These are phyloP conservation scores for Eristalis arbustorum DNA, from an alignment of 2,888 invertebrate genomes.

Conservation along the genomic window DNA sequence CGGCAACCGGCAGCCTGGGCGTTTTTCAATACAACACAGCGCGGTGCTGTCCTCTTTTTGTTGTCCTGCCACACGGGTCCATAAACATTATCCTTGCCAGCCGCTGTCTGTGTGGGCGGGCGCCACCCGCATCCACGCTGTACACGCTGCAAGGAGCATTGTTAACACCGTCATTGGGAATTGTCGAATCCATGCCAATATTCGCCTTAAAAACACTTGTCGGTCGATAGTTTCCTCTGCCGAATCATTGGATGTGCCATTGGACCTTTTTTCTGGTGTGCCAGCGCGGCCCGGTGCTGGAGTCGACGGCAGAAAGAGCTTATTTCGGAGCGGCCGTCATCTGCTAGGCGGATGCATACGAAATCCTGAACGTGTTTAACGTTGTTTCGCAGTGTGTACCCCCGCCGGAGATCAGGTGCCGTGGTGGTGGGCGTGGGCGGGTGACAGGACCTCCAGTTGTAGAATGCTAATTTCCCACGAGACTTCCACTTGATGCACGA, in stretches of 20 bases:
- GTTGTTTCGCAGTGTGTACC: constrained; percentile 8
- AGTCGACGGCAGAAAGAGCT: not conserved
- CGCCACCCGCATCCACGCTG: not conserved
- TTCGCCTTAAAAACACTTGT: constrained; percentile 65
- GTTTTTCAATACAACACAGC: constrained; percentile 6
- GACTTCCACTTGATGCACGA: constrained; percentile 53
- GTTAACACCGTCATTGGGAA: constrained; percentile 69
- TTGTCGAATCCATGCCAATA: constrained; percentile 63
- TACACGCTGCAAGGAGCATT: constrained; percentile 54
- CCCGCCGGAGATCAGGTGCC: not conserved
- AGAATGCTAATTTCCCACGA: constrained; percentile 65
- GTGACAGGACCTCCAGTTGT: constrained; percentile 51
- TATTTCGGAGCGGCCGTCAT: constrained; percentile 1
- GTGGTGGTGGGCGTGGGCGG: not conserved
- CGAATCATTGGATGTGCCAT: not conserved
- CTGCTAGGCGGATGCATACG: constrained; percentile 28
- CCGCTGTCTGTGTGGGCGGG: not conserved
- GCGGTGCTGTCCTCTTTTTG: not conserved
- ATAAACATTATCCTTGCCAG: constrained; percentile 27
- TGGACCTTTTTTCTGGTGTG: not conserved
- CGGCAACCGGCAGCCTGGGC: constrained; percentile 11
- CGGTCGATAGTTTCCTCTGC: constrained; percentile 39
- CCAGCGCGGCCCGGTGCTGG: no score
- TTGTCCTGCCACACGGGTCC: not conserved
- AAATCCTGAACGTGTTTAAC: constrained; percentile 9